A percentile compares a stretch with the other conserved stretches of the same genome.
Evolutionary conservation across 2,113 vertebrate genomes (phyloP).

Genomic region (Tetraodon nigroviridis): DNA sequence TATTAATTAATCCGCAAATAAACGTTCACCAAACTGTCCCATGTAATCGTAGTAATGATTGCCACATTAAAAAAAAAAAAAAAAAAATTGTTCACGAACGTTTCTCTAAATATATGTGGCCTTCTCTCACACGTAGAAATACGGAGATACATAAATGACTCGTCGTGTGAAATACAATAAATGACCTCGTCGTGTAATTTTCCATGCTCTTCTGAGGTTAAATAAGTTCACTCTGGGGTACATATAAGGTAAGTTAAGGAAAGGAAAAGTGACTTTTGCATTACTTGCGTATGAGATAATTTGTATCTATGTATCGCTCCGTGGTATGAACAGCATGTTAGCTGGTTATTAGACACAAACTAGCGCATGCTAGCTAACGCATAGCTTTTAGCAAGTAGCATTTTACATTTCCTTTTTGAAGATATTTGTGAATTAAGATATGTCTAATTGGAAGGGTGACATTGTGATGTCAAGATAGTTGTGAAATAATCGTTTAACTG

Average conservation of each 20-base stretch:
- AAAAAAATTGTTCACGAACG: neutral
- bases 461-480: too few species aligned
- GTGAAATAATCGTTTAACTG: too few species aligned
- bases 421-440: too few species aligned
- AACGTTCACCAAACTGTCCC: too few species aligned
- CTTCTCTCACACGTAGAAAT: constrained; percentile 2
- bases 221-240: neutral
- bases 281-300: neutral
- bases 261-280: neutral
- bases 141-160: too few species aligned
- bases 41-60: too few species aligned
- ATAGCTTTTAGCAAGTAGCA: neutral
- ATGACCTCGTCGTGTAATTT: neutral
- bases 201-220: neutral
- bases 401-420: neutral
- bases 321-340: too few species aligned
- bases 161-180: neutral
- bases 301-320: neutral
- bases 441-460: too few species aligned
- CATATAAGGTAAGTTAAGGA: neutral
- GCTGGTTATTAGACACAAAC: too few species aligned
- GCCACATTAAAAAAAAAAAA: too few species aligned
- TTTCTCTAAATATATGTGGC: neutral
- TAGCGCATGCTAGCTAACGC: neutral
- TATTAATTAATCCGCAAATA: too few species aligned